Conservation (phyloP, 2,888 invertebrate species). For the Nephrotoma flavescens region DNA sequence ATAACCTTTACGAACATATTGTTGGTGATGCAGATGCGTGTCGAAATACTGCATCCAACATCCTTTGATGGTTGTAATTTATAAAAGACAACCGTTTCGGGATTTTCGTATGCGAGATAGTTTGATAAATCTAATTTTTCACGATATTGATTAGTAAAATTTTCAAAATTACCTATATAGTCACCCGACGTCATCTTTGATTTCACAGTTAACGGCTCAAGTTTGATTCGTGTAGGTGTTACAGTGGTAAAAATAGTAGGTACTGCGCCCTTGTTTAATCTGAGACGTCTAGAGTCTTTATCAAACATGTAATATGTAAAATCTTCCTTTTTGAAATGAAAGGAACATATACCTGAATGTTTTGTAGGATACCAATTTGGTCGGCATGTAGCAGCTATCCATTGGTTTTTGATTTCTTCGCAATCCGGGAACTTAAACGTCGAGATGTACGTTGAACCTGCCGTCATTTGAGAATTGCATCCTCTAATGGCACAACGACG, state of each 20-base stretch:
- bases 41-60: neutral
- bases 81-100: neutral
- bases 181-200: neutral
- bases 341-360: neutral
- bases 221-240: too few species aligned
- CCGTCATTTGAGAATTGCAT: too few species aligned
- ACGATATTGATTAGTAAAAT: neutral
- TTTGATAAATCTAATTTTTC: neutral
- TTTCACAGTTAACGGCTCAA: too few species aligned
- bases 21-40: neutral
- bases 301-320: neutral
- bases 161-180: neutral
- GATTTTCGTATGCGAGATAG: neutral
- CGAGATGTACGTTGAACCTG: neutral
- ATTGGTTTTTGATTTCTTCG: neutral
- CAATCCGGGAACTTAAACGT: neutral
- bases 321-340: neutral
- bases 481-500: too few species aligned
- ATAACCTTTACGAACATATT: neutral
- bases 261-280: neutral
- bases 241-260: neutral
- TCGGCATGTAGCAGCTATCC: neutral
- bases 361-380: neutral
- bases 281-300: neutral
- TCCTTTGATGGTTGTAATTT: neutral